These are phyloP conservation scores for Tapirus terrestris DNA, from an alignment of 2,113 vertebrate species.

Conservation along the genomic window DNA sequence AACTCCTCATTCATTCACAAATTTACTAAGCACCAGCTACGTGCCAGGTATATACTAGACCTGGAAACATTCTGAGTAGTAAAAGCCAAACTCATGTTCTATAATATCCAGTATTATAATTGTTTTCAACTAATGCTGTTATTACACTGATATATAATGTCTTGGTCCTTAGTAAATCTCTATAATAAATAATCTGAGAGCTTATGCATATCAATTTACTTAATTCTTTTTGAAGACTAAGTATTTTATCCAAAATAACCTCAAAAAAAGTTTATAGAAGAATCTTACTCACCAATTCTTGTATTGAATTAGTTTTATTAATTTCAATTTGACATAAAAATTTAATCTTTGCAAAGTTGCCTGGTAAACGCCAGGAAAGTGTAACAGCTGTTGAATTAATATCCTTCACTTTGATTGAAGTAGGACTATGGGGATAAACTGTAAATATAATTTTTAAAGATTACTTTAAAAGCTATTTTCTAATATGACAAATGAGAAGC, in stretches of 20 bases:
- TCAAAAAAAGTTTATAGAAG: not conserved
- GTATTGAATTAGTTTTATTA: conserved; percentile 48
- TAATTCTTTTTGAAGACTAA: not conserved
- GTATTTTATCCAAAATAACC: conserved; percentile 24
- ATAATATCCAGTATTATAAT: not conserved
- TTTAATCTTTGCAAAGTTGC: conserved; percentile 83
- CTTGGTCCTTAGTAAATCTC: not conserved
- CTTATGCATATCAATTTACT: not conserved
- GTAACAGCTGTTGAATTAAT: conserved; percentile 75
- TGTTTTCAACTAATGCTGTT: not conserved
- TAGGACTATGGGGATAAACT: conserved; percentile 85
- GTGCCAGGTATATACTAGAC: not conserved
- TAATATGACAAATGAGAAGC: not conserved
- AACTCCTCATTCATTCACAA: conserved; percentile 25
- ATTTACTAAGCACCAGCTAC: not conserved
- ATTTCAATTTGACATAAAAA: conserved; percentile 87
- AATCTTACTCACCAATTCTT: conserved; percentile 83
- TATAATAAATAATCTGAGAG: not conserved
- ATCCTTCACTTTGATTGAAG: conserved; percentile 78
- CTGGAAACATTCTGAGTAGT: not conserved
- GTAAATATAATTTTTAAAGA: conserved; percentile 65
- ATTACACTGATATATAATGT: not conserved
- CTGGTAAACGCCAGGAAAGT: conserved; percentile 84
- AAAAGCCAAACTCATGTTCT: not conserved
- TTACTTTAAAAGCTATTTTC: conserved; percentile 17